Base-by-base conservation (phyloP, 2,113 vertebrate species). In the Brachypteracias leptosomus region DNA sequence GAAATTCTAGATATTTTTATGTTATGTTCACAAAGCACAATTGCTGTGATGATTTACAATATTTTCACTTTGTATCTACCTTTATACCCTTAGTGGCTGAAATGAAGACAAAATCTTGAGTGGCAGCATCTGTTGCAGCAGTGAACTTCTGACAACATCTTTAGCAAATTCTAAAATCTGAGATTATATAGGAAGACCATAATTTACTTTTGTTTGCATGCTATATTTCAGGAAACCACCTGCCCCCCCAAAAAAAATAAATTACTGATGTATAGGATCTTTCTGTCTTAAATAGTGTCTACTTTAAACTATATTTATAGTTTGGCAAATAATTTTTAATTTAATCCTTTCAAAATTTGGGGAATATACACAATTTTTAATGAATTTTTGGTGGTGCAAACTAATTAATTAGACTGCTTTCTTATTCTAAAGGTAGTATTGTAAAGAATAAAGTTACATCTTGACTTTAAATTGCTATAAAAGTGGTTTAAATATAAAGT, bases 191-290 rank as follows among this genome's bases (percentile, higher is more conserved):
- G 20, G 18, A 79, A 36, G 9, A 66, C 52, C 19, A n/a, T 18
- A 25, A 21, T 86, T 79, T 13, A 14, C 8, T 73, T 67, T 58
- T 55, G 10, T 88, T 52, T 38, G 44, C 3, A 11, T 14, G 8
- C 25, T 49, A 4, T 89, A 20, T 81, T 89, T 89, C 36, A 75
- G 72, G 44, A 73, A 89, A 24, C 6, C 36, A 6, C 12, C 4
- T 72, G 1, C 1, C 1, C 11, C 1, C 1, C 1, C 42, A 11
- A n/a, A n/a, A n/a, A n/a, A n/a, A n/a, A n/a, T n/a, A 20, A 88
- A 82, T 67, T 57, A 58, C 36, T 46, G 10, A n/a, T 17, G 4
- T 73, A 49, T 51, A 67, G 29, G 8, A 68, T 35, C 54, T 51
- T 66, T 42, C 40, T 90, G 29, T 44, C 75, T 55, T 92, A 82